phyloP scores from a whole-genome alignment of 1,140 invertebrate genomes.

The Vanessa tameamea region DNA sequence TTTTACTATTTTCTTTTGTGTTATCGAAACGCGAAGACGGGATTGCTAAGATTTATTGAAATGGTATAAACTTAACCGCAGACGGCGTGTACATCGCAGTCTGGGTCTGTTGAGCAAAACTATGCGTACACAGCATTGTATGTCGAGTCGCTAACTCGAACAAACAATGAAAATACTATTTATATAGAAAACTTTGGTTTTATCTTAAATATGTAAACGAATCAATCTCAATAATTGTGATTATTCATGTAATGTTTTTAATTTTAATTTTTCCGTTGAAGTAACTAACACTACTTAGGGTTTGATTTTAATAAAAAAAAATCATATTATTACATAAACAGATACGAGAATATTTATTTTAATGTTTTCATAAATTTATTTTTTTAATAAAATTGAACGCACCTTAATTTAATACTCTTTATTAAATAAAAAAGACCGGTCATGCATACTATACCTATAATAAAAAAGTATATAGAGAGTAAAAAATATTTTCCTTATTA shows the following conservation, averaged over 20 bases:
- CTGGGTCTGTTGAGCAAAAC: conserved; percentile 7
- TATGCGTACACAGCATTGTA: conserved; percentile 1
- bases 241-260: not conserved
- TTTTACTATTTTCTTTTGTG: conserved; percentile 14
- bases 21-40: conserved; percentile 17
- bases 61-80: conserved; percentile 22
- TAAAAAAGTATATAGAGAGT: not conserved
- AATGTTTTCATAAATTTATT: too few relatives aligned
- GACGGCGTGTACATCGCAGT: conserved; percentile 6
- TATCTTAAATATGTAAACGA: not conserved
- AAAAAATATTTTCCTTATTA: not conserved
- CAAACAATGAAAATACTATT: not conserved
- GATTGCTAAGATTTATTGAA: conserved; percentile 23
- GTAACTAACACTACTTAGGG: too few relatives aligned
- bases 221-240: too few relatives aligned
- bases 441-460: too few relatives aligned
- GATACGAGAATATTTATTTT: too few relatives aligned
- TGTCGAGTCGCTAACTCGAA: conserved; percentile 4
- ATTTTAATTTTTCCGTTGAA: too few relatives aligned
- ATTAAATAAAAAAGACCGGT: too few relatives aligned
- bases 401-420: too few relatives aligned
- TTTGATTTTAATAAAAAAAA: too few relatives aligned
- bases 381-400: too few relatives aligned
- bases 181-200: conserved; percentile 3
- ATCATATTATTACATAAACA: too few relatives aligned